Percentiles rank a stretch among this genome's conserved stretches.
Evolutionary conservation across 2,113 vertebrate species (phyloP).

Genomic region (Marmota flaviventris): DNA sequence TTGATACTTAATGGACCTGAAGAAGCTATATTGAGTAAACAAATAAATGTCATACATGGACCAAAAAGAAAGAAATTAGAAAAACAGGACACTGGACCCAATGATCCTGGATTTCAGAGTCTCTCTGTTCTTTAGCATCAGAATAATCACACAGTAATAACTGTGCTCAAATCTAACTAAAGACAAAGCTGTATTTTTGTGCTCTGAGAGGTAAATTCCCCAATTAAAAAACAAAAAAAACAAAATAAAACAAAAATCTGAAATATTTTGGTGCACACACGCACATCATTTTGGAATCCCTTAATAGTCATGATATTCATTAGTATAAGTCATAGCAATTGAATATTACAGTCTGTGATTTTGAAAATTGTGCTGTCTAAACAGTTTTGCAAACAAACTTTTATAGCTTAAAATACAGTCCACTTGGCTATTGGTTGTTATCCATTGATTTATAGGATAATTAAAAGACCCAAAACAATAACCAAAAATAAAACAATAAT

Average conservation of each 20-base stretch:
- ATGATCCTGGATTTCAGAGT: background rate
- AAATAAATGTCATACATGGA: background rate
- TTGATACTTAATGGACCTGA: background rate
- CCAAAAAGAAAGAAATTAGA: background rate
- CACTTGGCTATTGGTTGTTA: background rate
- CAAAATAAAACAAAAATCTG: conserved; percentile 7
- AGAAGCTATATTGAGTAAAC: background rate
- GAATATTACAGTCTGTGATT: background rate
- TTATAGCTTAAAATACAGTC: conserved; percentile 30
- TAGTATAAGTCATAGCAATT: background rate
- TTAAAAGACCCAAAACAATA: conserved; percentile 16
- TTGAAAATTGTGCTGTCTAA: background rate
- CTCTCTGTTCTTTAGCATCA: background rate
- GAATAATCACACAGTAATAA: background rate
- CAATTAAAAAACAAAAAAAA: background rate
- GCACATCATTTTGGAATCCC: background rate
- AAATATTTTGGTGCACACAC: background rate
- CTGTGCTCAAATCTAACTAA: background rate
- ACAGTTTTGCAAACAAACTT: conserved; percentile 17
- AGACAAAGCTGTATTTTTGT: background rate
- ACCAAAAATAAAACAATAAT: background rate
- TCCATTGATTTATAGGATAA: conserved; percentile 10
- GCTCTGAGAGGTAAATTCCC: background rate
- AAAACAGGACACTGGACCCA: background rate
- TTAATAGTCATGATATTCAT: background rate